Evolutionary conservation across 2,113 vertebrate genomes (phyloP), one percentile per base, ranked within the genome.

Genomic region (Mobula birostris): DNA sequence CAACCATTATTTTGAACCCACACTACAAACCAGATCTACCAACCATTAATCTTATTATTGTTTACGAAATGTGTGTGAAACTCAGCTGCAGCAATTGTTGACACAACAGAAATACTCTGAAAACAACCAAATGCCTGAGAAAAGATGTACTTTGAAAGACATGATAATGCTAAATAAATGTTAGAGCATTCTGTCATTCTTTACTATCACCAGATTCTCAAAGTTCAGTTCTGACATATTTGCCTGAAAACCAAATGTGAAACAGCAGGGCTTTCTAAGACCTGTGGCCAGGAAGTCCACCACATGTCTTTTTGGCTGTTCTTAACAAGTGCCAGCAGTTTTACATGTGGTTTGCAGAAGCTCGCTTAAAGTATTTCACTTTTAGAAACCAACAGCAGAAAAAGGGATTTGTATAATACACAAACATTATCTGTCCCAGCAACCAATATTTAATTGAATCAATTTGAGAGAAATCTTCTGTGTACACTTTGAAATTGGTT

Each of bases 241-340:
- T 66, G n/a, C 61, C 85, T 66, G 58, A 29, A 32, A 90, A 32
- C 61, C 85, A 90, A 90, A 90, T 90, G 85, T 32, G 63, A 61
- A 32, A 90, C 14, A 66, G 58, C 56, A 63, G 29, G 48, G 9
- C 21, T 83, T 27, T 61, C 83, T 90, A 4, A 58, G 27, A 29
- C 27, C 27, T 19, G 29, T 66, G 29, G n/a, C 61, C 85, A 90
- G 85, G 61, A 90, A 90, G 14, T 19, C 85, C 29, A 90, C 29
- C 85, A 68, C 85, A 90, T 90, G n/a, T 32, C 61, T 66, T 66
- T 66, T 61, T 66, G 61, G 61, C 56, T 88, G 29, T 68, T 90
- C 61, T 66, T 56, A 19, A n/a, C 11, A n/a, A 68, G 61, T 32
- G 61, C 14, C 61, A 90, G 85, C 85, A 90, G n/a, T 90, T 90